A percentile compares a stretch with the other conserved stretches of the same genome.
Conservation (phyloP, 2,113 vertebrate genomes). For the Leptodactylus fuscus region DNA sequence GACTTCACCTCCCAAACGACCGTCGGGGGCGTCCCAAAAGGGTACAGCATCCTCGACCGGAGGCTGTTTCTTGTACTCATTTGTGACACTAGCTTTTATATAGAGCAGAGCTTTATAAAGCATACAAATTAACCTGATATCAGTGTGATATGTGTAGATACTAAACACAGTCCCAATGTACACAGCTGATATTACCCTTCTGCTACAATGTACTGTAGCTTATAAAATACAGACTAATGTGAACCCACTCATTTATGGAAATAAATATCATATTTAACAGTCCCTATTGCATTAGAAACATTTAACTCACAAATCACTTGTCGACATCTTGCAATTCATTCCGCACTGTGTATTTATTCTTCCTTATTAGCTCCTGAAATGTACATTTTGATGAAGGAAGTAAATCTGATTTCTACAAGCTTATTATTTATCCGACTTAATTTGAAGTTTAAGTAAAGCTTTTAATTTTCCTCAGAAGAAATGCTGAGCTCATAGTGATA, state of each 20-base stretch:
- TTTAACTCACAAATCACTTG: conserved; percentile 66
- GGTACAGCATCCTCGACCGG: no score
- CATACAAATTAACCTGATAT: neutral
- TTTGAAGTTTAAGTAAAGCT: conserved; percentile 62
- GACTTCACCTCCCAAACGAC: no score
- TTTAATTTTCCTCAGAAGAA: conserved; percentile 67
- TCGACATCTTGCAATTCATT: conserved; percentile 65
- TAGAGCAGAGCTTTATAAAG: no score
- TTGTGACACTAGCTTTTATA: no score
- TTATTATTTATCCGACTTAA: conserved; percentile 52
- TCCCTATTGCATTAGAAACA: conserved; percentile 64
- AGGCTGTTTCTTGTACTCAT: no score
- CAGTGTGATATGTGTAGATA: neutral
- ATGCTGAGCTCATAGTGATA: conserved; percentile 52
- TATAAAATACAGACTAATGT: conserved; percentile 60
- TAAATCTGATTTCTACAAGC: conserved; percentile 64
- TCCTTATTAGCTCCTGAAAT: conserved; percentile 64
- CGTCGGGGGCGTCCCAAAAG: no score
- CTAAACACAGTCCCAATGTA: neutral
- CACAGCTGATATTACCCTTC: neutral
- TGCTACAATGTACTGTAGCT: conserved; percentile 57
- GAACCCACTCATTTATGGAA: conserved; percentile 62
- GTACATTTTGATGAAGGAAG: conserved; percentile 62
- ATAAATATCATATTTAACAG: conserved; percentile 66
- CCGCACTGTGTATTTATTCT: conserved; percentile 67